Base-by-base conservation (phyloP, 2,888 invertebrate genomes). In the Prenolepis imparis region DNA sequence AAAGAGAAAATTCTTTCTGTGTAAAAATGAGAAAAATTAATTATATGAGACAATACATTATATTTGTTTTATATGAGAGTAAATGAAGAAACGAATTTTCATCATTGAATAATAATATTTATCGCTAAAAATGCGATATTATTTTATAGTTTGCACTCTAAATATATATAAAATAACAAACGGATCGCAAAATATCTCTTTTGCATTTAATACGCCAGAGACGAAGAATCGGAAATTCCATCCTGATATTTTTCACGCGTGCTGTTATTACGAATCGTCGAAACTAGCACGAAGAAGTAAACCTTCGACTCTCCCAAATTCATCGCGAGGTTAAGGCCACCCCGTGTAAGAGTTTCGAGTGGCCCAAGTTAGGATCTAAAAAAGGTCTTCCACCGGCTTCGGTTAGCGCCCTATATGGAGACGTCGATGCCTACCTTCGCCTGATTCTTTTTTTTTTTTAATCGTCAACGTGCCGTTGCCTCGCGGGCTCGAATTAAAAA, bases 341-440 rank as follows among this genome's bases (percentile, higher is more conserved):
- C 39, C 66, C 39, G 48, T 24, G 24, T 67, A 64, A 70, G 67
- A 39, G 77, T 36, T 77, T 55, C 39, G 52, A 67, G 67, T 77
- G 67, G 67, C 64, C 64, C 74, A 74, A 39, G 68, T 77, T 77
- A 77, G 68, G 77, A 77, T 77, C 68, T 77, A 77, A 77, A 77
- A 77, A 77, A 77, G 68, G 55, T 41, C 77, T 68, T 68, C 39
- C 68, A 67, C 28, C 55, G 39, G n/a, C n/a, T 66, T 66, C 66
- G 77, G 55, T 77, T 77, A 77, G 68, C 68, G 21, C 68, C 68
- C 68, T 68, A 77, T 77, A 77, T 57, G 77, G 77, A 68, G 55
- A 48, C 24, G 55, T 67, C 64, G 67, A 77, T 77, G 55, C 15
- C 77, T 77, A 57, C 77, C 77, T 57, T 77, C 32, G 68, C 39